Conservation (phyloP, 2,888 invertebrate species). For the Catocala fraxini region DNA sequence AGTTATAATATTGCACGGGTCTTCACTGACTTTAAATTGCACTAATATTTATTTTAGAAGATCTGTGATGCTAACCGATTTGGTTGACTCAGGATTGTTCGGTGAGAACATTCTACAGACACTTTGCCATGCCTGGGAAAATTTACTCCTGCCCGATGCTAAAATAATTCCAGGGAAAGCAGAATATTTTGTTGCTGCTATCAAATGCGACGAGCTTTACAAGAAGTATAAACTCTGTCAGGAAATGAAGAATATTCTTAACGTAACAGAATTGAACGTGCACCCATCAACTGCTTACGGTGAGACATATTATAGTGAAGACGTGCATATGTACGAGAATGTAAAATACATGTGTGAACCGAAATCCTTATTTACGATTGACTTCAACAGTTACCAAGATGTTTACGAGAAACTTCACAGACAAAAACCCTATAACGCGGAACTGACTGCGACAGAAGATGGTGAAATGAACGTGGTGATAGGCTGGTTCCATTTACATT, state of each 20-base stretch:
- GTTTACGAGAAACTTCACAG: conserved; percentile 23
- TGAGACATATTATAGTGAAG: conserved; percentile 33
- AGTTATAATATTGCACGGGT: too few relatives aligned
- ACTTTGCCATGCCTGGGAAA: conserved; percentile 88
- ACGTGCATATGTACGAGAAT: conserved; percentile 32
- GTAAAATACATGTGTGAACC: conserved; percentile 40
- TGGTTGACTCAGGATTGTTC: conserved; percentile 34
- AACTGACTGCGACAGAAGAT: conserved; percentile 19
- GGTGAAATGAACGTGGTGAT: conserved; percentile 67
- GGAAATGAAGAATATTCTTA: conserved; percentile 20
- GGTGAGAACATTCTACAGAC: conserved; percentile 81
- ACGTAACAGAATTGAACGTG: conserved; percentile 25
- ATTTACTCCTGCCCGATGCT: conserved; percentile 20
- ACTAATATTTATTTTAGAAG: too few relatives aligned
- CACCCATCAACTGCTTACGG: conserved; percentile 23
- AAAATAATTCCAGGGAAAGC: conserved; percentile 34
- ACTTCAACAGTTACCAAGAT: conserved; percentile 40
- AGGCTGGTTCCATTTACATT: conserved; percentile 89
- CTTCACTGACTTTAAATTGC: too few relatives aligned
- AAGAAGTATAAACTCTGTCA: conserved; percentile 26
- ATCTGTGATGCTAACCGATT: conserved; percentile 29
- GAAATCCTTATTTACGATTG: conserved; percentile 31
- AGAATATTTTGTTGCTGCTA: conserved; percentile 33
- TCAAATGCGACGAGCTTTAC: conserved; percentile 27
- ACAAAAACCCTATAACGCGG: conserved; percentile 19